Conservation (phyloP, 2,797 vertebrate genomes). For the Dicrostonyx torquatus region DNA sequence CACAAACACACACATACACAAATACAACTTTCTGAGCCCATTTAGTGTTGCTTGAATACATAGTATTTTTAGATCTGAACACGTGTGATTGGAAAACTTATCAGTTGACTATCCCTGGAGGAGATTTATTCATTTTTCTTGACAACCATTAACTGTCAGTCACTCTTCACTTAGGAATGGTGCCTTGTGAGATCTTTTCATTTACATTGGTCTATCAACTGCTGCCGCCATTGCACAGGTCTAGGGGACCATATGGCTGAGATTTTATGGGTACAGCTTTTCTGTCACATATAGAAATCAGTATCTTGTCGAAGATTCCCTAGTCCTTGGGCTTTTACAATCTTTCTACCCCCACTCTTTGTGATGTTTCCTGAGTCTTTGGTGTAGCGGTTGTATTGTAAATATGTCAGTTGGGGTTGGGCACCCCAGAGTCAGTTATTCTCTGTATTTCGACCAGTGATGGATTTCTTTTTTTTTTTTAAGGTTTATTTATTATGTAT, state of each 20-base stretch:
- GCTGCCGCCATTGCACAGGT: background rate
- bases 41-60: background rate
- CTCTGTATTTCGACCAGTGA: background rate
- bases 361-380: background rate
- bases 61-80: background rate
- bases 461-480: too few relatives aligned
- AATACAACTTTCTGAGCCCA: background rate
- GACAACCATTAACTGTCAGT: too few relatives aligned
- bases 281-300: background rate
- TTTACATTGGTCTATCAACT: background rate
- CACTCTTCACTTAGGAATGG: background rate
- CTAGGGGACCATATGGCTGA: background rate
- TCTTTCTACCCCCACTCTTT: background rate
- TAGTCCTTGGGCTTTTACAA: background rate
- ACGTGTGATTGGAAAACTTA: background rate
- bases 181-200: background rate
- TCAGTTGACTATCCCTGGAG: background rate
- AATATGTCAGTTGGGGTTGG: background rate
- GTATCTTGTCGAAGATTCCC: background rate
- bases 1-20: background rate
- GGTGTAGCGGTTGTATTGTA: background rate
- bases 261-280: background rate
- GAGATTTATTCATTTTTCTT: background rate
- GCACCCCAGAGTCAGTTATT: too few relatives aligned
- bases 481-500: too few relatives aligned